Conservation (phyloP, 2,888 invertebrate species). For the Ichneumoninae sp. region DNA sequence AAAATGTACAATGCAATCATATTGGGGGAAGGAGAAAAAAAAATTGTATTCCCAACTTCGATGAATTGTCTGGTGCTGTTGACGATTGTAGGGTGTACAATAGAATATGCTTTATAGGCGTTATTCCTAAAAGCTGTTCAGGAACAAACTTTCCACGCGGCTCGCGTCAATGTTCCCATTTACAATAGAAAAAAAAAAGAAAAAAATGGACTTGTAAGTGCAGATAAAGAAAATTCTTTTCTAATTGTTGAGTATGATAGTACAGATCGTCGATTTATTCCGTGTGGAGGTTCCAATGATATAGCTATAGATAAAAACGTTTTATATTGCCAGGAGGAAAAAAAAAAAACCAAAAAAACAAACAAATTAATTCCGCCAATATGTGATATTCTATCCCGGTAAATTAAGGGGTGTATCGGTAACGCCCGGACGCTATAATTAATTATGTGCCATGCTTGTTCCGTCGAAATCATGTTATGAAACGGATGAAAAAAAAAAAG, state of each 20-base stretch:
- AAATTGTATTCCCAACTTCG: slow-evolving; percentile 22
- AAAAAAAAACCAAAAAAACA: slow-evolving; percentile 11
- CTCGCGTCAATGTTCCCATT: slow-evolving; percentile 42
- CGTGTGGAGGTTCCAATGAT: slow-evolving; percentile 45
- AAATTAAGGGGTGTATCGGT: slow-evolving; percentile 46
- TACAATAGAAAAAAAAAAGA: not conserved
- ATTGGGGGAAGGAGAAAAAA: not conserved
- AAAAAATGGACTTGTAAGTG: slow-evolving; percentile 32
- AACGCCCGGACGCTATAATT: slow-evolving; percentile 47
- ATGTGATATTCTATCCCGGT: slow-evolving; percentile 62
- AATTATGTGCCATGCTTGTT: slow-evolving; percentile 65
- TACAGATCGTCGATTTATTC: slow-evolving; percentile 35
- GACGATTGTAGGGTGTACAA: slow-evolving; percentile 29
- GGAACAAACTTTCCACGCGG: slow-evolving; percentile 17
- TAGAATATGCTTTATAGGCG: slow-evolving; percentile 46
- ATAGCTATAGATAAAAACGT: slow-evolving; percentile 49
- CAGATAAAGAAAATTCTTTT: slow-evolving; percentile 39
- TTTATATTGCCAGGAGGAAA: slow-evolving; percentile 53
- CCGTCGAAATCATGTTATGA: slow-evolving; percentile 48
- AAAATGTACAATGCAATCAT: slow-evolving; percentile 31
- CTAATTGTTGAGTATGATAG: slow-evolving; percentile 23
- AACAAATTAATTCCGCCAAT: slow-evolving; percentile 53
- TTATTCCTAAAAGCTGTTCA: slow-evolving; percentile 31
- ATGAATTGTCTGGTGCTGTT: slow-evolving; percentile 54
- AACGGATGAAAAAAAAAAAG: slow-evolving; percentile 18